These are phyloP conservation scores for Liopterus haemorrhoidalis DNA, from an alignment of 2,888 invertebrate species.

Conservation along the genomic window DNA sequence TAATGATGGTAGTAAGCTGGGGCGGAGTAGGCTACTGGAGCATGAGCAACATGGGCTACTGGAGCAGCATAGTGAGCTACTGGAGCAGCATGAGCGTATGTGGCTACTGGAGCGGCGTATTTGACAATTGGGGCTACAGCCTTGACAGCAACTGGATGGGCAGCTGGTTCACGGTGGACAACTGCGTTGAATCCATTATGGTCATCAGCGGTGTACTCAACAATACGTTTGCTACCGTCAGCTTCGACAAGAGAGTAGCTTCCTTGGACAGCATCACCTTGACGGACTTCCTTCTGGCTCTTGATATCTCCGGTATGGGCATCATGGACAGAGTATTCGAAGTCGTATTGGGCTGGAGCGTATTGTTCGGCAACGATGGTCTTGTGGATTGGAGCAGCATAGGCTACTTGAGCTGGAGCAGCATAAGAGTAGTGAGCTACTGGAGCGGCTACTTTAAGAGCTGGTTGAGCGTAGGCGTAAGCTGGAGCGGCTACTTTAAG, in stretches of 20 bases:
- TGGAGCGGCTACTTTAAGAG: constrained; percentile 27
- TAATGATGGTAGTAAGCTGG: no score
- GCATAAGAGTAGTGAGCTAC: constrained; percentile 25
- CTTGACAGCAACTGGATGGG: constrained; percentile 13
- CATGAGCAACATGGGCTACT: constrained; percentile 4
- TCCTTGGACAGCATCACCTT: constrained; percentile 44
- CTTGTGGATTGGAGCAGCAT: constrained; percentile 33
- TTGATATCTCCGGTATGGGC: constrained; percentile 46
- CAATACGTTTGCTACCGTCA: constrained; percentile 49
- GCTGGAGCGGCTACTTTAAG: constrained; percentile 28
- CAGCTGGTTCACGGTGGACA: constrained; percentile 15
- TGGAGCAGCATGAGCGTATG: constrained; percentile 25
- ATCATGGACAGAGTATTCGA: constrained; percentile 44
- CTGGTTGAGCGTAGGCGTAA: constrained; percentile 22
- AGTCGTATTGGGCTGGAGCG: constrained; percentile 45
- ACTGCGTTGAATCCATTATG: constrained; percentile 49
- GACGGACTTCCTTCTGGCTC: constrained; percentile 43
- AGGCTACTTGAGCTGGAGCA: constrained; percentile 27
- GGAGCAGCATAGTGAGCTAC: constrained; percentile 38
- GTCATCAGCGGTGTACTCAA: constrained; percentile 50
- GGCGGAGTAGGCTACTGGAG: constrained; percentile 30
- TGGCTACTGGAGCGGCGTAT: constrained; percentile 38
- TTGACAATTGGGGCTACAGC: constrained; percentile 15
- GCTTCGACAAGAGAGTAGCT: constrained; percentile 45
- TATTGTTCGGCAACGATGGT: constrained; percentile 37